Evolutionary conservation across 2,888 invertebrate genomes (phyloP), one percentile per base, ranked within the genome.

Genomic region (Tachina fera): DNA sequence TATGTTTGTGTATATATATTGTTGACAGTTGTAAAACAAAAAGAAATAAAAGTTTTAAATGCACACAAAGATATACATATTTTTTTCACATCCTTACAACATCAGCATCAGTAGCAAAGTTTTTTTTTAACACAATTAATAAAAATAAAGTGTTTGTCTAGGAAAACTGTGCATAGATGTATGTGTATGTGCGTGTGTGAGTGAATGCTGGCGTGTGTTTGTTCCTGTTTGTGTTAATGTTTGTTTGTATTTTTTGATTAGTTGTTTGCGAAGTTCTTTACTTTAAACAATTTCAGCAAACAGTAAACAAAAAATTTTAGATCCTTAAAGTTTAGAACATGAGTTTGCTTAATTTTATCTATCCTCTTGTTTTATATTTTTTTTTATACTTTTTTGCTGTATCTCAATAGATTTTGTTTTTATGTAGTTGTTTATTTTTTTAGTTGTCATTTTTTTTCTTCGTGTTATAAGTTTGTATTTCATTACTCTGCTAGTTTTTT

Each of bases 291-390:
- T 60, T n/a, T 43, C 70, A 71, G 53, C 11, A 51, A 77, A 56
- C 61, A 76, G 49, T 65, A 47, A 58, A 51, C 49, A 61, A 53
- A 39, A 70, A 78, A 56, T 61, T 77, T 77, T 72, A 72, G 67
- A 77, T 72, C 49, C 60, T 70, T 45, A 47, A 78, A 72, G 68
- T 60, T 83, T 78, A 56, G 47, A 83, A 72, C 58, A 60, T 68
- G 71, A 72, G 51, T 77, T 77, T 70, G 70, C 58, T 79, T 53
- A 67, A 63, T 70, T 61, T 60, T 67, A 45, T 67, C 49, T 51
- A 47, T 67, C 3, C n/a, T 72, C 31, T 31, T 63, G n/a, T 53
- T 53, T 67, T 67, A 22, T 68, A 14, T 65, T 13, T 58, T n/a
- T 39, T 13, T 45, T 61, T 61, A 43, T 51, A 39, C 16, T 8